These are phyloP conservation scores for Drosophila engyochracea DNA, from an alignment of 2,888 invertebrate genomes.

Conservation along the genomic window DNA sequence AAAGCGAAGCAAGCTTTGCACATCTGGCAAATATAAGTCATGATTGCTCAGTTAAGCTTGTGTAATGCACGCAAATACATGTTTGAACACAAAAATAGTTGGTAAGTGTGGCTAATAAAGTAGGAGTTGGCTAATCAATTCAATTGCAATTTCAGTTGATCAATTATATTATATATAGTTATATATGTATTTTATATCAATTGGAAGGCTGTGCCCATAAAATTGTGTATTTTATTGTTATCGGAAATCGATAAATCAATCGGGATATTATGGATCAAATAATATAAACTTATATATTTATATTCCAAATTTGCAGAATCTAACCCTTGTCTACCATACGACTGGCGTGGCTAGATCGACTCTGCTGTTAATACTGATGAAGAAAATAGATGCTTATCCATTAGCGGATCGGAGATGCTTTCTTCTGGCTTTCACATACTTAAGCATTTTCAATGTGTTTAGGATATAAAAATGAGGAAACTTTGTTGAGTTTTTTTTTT, in stretches of 20 bases:
- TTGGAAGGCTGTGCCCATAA: neutral
- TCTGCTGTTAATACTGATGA: neutral
- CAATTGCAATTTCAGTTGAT: no score
- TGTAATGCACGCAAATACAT: neutral
- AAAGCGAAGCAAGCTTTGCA: neutral
- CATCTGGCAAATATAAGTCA: neutral
- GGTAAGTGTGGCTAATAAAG: neutral
- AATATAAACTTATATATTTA: neutral
- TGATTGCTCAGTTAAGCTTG: conserved; percentile 23
- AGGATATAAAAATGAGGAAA: neutral
- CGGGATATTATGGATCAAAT: neutral
- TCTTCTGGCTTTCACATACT: neutral
- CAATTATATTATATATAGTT: no score
- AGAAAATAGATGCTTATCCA: neutral
- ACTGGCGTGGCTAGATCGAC: no score
- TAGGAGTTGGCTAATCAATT: neutral
- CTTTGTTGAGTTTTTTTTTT: neutral
- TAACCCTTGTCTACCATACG: no score
- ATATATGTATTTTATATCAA: neutral
- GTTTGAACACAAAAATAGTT: neutral
- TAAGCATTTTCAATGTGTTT: neutral
- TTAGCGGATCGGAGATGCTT: neutral
- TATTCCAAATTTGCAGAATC: neutral
- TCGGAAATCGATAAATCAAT: neutral
- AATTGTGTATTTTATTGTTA: neutral